Conservation (phyloP, 2,888 invertebrate species). For the Lacanobia wlatinum region DNA sequence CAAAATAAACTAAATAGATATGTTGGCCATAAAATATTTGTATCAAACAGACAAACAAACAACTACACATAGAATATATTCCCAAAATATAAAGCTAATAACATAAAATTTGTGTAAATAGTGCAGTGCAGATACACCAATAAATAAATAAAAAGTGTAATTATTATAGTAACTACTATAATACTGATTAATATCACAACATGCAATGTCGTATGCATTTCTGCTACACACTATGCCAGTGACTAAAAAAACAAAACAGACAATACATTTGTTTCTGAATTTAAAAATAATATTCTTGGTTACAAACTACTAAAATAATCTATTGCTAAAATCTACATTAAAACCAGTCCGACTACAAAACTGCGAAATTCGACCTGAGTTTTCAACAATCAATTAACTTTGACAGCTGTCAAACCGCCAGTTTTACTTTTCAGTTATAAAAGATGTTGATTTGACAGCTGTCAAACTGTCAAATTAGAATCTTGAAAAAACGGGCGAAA, state of each 20-base stretch:
- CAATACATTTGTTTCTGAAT: neutral
- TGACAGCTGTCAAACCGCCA: neutral
- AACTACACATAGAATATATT: constrained; percentile 44
- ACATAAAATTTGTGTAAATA: constrained; percentile 58
- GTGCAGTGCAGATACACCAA: constrained; percentile 70
- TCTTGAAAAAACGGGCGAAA: no score
- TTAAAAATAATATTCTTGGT: neutral
- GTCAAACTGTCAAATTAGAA: neutral
- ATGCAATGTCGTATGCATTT: constrained; percentile 56
- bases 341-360: neutral
- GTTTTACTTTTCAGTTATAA: neutral
- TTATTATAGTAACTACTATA: constrained; percentile 48
- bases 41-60: constrained; percentile 40
- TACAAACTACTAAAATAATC: neutral
- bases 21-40: constrained; percentile 24
- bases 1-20: constrained; percentile 39
- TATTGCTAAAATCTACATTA: neutral
- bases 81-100: constrained; percentile 60
- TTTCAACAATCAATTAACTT: neutral
- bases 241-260: constrained; percentile 19
- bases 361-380: no score
- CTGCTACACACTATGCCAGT: constrained; percentile 59
- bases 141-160: constrained; percentile 56
- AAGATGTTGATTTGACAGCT: neutral
- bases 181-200: constrained; percentile 57